phyloP scores from a whole-genome alignment of 2,888 invertebrate genomes.

The Tinea semifulvella region DNA sequence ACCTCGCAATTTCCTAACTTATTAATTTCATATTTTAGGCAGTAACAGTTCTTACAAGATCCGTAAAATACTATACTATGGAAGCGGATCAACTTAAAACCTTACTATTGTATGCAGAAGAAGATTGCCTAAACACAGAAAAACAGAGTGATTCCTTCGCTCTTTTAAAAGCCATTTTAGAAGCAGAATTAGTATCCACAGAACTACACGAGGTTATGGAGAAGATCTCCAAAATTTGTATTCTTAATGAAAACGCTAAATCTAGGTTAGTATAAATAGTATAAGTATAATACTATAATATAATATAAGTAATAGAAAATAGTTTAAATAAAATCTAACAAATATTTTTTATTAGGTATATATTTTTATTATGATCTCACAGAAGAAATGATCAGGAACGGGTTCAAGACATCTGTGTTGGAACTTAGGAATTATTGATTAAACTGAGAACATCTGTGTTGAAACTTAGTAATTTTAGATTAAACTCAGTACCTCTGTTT shows the following conservation, averaged over 20 bases:
- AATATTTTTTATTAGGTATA: no score
- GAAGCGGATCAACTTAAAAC: conserved; percentile 80
- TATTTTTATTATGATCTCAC: no score
- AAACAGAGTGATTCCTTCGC: conserved; percentile 89
- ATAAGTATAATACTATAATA: neutral
- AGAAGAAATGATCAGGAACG: no score
- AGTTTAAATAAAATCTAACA: no score
- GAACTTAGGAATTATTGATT: no score
- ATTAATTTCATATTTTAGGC: conserved; percentile 68
- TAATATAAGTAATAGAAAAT: no score
- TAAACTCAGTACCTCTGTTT: no score
- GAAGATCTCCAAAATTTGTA: conserved; percentile 80
- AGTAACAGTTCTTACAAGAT: conserved; percentile 81
- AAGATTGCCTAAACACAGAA: conserved; percentile 86
- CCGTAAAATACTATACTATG: conserved; percentile 77
- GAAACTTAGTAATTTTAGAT: no score
- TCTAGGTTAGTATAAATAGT: conserved; percentile 36
- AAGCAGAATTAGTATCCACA: conserved; percentile 74
- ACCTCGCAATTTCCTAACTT: no score
- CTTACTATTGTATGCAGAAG: conserved; percentile 86
- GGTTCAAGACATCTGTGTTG: no score
- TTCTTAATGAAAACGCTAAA: conserved; percentile 75
- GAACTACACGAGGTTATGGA: conserved; percentile 85
- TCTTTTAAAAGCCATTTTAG: conserved; percentile 84
- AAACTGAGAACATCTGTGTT: no score